Evolutionary conservation across 2,113 vertebrate genomes (phyloP), one percentile per base, ranked within the genome.

Genomic region (Balaeniceps rex): DNA sequence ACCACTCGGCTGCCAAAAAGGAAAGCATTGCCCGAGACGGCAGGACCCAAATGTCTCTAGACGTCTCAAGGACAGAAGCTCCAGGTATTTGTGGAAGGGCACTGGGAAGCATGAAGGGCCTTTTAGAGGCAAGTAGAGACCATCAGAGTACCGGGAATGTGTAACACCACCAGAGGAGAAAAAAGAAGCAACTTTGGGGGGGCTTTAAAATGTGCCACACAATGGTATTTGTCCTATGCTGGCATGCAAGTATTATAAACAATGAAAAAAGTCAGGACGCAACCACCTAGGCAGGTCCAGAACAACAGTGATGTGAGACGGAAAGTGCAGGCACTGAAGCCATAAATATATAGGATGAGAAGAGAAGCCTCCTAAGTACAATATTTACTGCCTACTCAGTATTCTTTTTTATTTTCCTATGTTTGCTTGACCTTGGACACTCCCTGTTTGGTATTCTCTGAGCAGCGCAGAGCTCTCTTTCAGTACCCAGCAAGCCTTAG

Each of bases 331-430:
- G 55, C 51, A 70, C 25, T 1, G 15, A 87, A 72, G 47, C 72
- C 57, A 31, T 97, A 95, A 94, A 97, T 96, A 84, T 51, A 79
- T 3, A 64, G 61, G 42, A 94, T 87, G 72, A 96, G 69, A 95
- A 87, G 21, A 84, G 61, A 97, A 95, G 65, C 61, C 61, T 94
- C 88, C 66, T 34, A 88, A 92, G 61, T 42, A 72, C 80, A 95
- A 72, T 94, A 94, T 97, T 97, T 96, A 96, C 90, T 88, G 86
- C 88, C 92, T 90, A 7, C 80, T 95, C 96, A 82, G 57, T 82
- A 95, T 93, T 95, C 83, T 85, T 96, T 93, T 92, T 84, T 79
- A 82, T 91, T 92, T 88, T 82, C 61, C 23, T 49, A 14, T 8
- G 44, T 90, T 91, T 94, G 61, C 40, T 90, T 84, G 96, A 92